phyloP scores from a whole-genome alignment of 2,797 vertebrate genomes.

The Chrysolophus pictus region DNA sequence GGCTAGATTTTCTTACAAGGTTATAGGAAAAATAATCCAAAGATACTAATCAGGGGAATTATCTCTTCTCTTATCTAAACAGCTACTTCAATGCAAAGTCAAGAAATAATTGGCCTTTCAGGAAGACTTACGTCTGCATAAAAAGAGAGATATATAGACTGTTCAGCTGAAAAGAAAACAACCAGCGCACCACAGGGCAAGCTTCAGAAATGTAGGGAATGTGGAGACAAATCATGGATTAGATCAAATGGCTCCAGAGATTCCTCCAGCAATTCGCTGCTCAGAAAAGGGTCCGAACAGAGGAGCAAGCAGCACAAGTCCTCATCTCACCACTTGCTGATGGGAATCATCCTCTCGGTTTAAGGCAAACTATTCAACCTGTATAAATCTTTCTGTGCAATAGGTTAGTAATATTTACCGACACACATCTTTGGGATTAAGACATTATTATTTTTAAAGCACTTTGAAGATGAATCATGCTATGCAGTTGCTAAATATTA shows the following conservation, averaged over 20 bases:
- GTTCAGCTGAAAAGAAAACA: not conserved
- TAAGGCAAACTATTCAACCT: not conserved
- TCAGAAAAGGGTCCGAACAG: not conserved
- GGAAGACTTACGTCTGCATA: not conserved
- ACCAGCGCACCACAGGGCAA: not conserved
- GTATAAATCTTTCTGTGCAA: constrained; percentile 15
- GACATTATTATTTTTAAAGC: constrained; percentile 33
- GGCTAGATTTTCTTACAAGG: constrained; percentile 47
- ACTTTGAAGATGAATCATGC: constrained; percentile 28
- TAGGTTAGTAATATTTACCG: constrained; percentile 46
- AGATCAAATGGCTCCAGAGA: not conserved
- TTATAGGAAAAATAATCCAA: constrained; percentile 46
- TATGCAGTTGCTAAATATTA: constrained; percentile 25
- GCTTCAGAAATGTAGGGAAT: not conserved
- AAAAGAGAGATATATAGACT: not conserved
- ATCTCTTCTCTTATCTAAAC: constrained; percentile 35
- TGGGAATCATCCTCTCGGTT: not conserved
- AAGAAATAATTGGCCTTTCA: constrained; percentile 48
- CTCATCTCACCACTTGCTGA: not conserved
- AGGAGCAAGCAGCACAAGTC: not conserved
- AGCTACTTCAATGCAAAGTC: constrained; percentile 40
- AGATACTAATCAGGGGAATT: constrained; percentile 54
- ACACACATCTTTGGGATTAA: not conserved
- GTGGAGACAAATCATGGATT: not conserved
- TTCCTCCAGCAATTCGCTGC: not conserved